Conservation (phyloP, 1,140 invertebrate species). For the Coelopa frigida region DNA sequence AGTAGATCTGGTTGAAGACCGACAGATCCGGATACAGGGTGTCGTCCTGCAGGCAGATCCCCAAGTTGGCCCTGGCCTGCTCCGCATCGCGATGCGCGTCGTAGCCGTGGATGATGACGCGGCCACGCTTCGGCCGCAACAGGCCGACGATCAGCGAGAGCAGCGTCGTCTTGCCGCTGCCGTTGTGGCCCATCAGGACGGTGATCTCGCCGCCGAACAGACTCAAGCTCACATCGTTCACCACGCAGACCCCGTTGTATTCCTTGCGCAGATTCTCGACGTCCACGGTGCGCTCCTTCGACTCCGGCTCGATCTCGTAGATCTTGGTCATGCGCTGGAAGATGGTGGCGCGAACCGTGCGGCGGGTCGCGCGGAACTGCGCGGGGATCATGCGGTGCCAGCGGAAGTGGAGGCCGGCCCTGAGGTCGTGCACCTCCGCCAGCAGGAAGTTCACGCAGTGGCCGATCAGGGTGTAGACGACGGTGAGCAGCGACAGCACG, state of each 20-base stretch:
- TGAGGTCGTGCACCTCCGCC: too few species aligned
- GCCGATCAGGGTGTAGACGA: too few species aligned
- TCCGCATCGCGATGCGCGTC: conserved; percentile 42
- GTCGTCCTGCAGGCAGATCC: background rate
- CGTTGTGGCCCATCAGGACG: conserved; percentile 73
- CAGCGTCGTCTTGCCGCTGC: conserved; percentile 73
- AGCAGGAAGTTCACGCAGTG: too few species aligned
- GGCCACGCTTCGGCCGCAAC: conserved; percentile 61
- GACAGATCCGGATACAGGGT: background rate
- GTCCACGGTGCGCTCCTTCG: too few species aligned
- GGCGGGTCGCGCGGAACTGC: too few species aligned
- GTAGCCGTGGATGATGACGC: conserved; percentile 61
- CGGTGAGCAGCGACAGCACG: too few species aligned
- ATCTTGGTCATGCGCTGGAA: too few species aligned
- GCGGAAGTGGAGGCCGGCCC: too few species aligned
- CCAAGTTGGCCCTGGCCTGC: conserved; percentile 19
- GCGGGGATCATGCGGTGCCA: too few species aligned
- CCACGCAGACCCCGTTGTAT: conserved; percentile 29
- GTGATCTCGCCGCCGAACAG: conserved; percentile 56
- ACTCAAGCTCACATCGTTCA: conserved; percentile 56
- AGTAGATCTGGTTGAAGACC: conserved; percentile 1
- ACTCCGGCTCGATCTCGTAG: too few species aligned
- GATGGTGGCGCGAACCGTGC: too few species aligned
- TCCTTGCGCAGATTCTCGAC: background rate
- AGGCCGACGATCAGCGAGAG: conserved; percentile 73